These are phyloP conservation scores for Enteromius trimaculatus DNA, from an alignment of 2,797 vertebrate species.

Conservation along the genomic window DNA sequence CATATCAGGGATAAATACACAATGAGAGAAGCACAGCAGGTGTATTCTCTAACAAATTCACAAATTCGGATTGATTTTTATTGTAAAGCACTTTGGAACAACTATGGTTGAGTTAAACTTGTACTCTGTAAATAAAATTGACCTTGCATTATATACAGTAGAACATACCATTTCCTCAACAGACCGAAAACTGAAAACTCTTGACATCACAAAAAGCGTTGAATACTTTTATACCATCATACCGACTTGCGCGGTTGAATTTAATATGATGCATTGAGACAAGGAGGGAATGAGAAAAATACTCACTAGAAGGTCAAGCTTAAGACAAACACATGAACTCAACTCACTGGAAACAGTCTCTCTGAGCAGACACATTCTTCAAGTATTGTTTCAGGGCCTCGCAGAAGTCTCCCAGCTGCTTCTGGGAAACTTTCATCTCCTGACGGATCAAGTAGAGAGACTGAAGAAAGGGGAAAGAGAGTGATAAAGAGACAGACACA, in stretches of 20 bases:
- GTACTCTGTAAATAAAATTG: not conserved
- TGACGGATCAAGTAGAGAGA: conserved; percentile 91
- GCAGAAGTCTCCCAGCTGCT: conserved; percentile 90
- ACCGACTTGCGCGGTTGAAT: not conserved
- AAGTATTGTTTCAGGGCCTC: conserved; percentile 94
- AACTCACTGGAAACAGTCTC: conserved; percentile 88
- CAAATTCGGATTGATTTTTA: not conserved
- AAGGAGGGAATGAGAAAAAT: not conserved
- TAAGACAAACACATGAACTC: conserved; percentile 13
- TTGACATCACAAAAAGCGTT: conserved; percentile 3
- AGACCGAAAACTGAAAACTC: not conserved
- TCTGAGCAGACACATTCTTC: conserved; percentile 87
- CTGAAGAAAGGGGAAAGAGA: conserved; percentile 68
- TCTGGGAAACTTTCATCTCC: conserved; percentile 93
- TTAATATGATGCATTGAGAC: not conserved
- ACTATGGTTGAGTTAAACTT: not conserved
- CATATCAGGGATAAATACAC: conserved; percentile 51
- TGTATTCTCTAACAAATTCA: not conserved
- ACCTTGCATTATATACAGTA: not conserved
- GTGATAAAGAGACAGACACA: conserved; percentile 28
- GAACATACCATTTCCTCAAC: not conserved
- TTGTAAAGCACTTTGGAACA: not conserved
- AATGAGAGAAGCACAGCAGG: conserved; percentile 18
- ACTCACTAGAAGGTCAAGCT: not conserved
- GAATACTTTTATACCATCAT: not conserved